These are phyloP conservation scores for Lutraria rhynchaena DNA, from an alignment of 1,140 invertebrate species.

Conservation along the genomic window DNA sequence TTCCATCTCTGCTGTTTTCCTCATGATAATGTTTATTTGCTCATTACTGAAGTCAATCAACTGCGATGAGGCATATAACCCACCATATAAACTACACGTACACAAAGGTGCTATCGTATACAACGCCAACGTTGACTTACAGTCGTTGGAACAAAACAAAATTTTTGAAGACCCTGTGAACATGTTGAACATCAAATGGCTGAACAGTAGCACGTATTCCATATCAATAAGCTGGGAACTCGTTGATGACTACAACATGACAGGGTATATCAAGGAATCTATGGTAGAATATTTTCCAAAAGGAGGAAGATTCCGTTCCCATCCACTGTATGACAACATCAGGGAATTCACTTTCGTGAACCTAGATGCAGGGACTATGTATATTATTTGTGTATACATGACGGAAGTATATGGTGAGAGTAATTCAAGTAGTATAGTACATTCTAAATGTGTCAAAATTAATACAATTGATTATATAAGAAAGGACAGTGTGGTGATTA, in stretches of 20 bases:
- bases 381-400: conserved; percentile 35
- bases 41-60: neutral
- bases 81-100: conserved; percentile 1
- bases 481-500: conserved; percentile 19
- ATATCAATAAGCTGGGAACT: conserved; percentile 23
- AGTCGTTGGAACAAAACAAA: neutral
- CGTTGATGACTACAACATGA: conserved; percentile 1
- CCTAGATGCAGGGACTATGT: conserved; percentile 13
- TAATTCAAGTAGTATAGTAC: neutral
- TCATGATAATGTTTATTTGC: conserved; percentile 5
- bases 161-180: neutral
- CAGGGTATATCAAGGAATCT: conserved; percentile 13
- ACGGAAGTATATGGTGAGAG: conserved; percentile 16
- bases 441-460: conserved; percentile 41
- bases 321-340: conserved; percentile 1
- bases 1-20: neutral
- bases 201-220: conserved; percentile 16
- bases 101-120: neutral
- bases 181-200: conserved; percentile 22
- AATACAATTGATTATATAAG: conserved; percentile 34
- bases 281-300: conserved; percentile 29
- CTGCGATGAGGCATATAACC: neutral
- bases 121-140: neutral
- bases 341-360: conserved; percentile 31
- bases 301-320: conserved; percentile 29